These are phyloP conservation scores for Pygmarrhopalites habei DNA, from an alignment of 1,140 invertebrate species.

Conservation along the genomic window DNA sequence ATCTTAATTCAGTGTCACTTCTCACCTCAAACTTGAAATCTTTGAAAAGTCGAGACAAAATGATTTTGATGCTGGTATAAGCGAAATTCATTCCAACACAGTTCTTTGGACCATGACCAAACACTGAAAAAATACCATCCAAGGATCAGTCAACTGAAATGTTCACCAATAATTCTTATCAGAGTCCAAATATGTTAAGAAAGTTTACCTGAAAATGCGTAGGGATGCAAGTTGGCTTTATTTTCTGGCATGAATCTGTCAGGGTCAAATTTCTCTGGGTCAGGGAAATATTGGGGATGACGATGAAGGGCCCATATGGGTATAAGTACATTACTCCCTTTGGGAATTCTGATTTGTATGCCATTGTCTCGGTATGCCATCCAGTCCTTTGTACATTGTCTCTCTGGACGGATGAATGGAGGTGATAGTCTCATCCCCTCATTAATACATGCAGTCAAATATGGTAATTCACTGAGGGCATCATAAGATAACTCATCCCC, in stretches of 20 bases:
- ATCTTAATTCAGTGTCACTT: conserved; percentile 22
- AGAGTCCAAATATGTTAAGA: too few species aligned
- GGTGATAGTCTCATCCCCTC: conserved; percentile 35
- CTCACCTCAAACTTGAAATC: conserved; percentile 26
- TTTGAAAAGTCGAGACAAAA: conserved; percentile 14
- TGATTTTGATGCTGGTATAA: conserved; percentile 28
- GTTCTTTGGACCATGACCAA: conserved; percentile 28
- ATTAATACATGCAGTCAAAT: conserved; percentile 37
- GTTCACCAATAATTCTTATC: too few species aligned
- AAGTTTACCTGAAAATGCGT: too few species aligned
- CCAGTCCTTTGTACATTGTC: conserved; percentile 38
- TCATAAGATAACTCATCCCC: conserved; percentile 42
- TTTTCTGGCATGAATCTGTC: conserved; percentile 84
- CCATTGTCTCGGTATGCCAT: neutral
- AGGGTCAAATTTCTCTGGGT: conserved; percentile 79
- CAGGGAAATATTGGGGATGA: conserved; percentile 65
- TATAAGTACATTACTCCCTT: conserved; percentile 23
- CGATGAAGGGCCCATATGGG: conserved; percentile 56
- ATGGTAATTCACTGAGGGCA: conserved; percentile 40
- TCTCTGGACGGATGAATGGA: conserved; percentile 26
- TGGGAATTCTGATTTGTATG: conserved; percentile 20
- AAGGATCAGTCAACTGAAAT: too few species aligned
- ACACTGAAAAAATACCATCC: conserved; percentile 26
- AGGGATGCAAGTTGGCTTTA: conserved; percentile 17
- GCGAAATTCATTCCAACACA: conserved; percentile 36